Percentiles rank a stretch among this genome's conserved stretches.
Evolutionary conservation across 2,113 vertebrate genomes (phyloP).

Genomic region (Cervus canadensis): DNA sequence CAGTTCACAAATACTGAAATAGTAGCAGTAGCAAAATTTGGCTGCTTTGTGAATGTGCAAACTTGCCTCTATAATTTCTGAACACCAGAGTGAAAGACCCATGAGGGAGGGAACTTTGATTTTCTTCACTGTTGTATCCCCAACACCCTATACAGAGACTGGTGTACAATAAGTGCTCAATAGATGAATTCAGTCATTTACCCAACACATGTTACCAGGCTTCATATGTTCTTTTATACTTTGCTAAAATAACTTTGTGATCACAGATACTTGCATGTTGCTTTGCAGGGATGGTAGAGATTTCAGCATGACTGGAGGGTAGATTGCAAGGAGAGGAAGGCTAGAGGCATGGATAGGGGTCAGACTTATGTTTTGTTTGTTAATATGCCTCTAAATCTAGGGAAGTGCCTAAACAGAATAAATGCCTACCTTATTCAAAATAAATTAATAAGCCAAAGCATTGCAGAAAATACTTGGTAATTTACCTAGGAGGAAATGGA

Average conservation of each 20-base stretch:
- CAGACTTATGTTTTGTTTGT: background rate
- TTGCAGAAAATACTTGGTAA: background rate
- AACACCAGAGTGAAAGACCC: background rate
- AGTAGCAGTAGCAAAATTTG: background rate
- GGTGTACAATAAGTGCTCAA: background rate
- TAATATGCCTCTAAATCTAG: background rate
- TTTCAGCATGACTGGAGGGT: background rate
- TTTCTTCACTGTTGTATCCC: background rate
- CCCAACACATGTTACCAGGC: background rate
- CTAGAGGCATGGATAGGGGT: background rate
- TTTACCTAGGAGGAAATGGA: background rate
- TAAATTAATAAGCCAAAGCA: background rate
- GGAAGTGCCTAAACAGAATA: background rate
- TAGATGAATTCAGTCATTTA: background rate
- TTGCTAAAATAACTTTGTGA: background rate
- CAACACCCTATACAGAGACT: background rate
- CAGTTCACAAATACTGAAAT: background rate
- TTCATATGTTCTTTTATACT: background rate
- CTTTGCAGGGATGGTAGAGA: background rate
- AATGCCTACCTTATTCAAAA: background rate
- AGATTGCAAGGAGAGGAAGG: background rate
- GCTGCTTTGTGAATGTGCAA: background rate
- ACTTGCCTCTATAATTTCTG: background rate
- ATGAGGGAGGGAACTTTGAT: background rate
- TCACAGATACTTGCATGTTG: background rate